phyloP scores from a whole-genome alignment of 2,888 invertebrate species.

The Cybosia mesomella region DNA sequence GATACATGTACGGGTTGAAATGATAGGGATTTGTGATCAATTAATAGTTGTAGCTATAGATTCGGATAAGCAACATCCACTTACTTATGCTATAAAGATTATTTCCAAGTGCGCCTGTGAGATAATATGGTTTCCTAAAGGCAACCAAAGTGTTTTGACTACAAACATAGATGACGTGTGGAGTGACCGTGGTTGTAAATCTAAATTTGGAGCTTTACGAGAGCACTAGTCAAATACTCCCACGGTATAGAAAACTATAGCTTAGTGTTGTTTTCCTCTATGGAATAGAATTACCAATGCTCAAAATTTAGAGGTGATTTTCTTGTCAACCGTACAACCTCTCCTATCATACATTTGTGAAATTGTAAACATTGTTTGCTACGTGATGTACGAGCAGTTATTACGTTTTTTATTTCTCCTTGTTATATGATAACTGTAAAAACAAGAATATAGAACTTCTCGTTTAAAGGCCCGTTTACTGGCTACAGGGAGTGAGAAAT shows the following conservation, averaged over 20 bases:
- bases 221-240: background rate
- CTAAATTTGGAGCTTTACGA: background rate
- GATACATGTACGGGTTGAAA: background rate
- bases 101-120: background rate
- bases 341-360: slow-evolving; percentile 20
- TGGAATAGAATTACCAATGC: background rate
- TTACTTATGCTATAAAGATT: background rate
- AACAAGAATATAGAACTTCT: slow-evolving; percentile 9
- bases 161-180: background rate
- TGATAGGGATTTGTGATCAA: background rate
- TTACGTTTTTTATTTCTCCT: slow-evolving; percentile 18
- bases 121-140: background rate
- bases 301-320: background rate
- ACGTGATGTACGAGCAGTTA: slow-evolving; percentile 20
- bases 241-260: background rate
- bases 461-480: background rate
- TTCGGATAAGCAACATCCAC: background rate
- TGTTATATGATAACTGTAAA: slow-evolving; percentile 9
- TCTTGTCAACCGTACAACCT: slow-evolving; percentile 5
- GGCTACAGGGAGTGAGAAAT: background rate
- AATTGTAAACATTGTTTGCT: slow-evolving; percentile 42
- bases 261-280: background rate
- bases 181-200: background rate
- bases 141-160: background rate
- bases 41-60: background rate